Evolutionary conservation across 2,113 vertebrate genomes (phyloP).

Genomic region (Chlorodrepanis virens): DNA sequence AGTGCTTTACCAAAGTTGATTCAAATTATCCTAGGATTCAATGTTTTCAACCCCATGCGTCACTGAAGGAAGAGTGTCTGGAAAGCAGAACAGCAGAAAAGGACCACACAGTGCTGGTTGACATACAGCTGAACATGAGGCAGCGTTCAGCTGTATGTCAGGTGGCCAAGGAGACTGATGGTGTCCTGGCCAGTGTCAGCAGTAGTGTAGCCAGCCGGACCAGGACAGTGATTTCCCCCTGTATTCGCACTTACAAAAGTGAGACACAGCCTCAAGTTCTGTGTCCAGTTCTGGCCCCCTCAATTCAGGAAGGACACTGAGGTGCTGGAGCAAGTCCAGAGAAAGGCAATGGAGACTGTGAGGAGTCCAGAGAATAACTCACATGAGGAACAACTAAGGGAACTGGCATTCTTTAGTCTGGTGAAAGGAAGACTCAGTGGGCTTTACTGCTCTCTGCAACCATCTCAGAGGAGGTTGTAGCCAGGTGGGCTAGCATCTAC

Average conservation of each 20-base stretch:
- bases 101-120: neutral
- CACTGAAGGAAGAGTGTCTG: neutral
- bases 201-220: too few relatives aligned
- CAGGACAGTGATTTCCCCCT: accelerated
- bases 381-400: neutral
- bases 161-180: neutral
- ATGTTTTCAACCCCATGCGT: neutral
- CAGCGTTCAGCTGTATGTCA: neutral
- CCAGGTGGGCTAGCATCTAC: accelerated
- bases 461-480: neutral
- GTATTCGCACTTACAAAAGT: neutral
- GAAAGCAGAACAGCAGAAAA: neutral
- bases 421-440: accelerated
- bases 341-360: neutral
- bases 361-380: neutral
- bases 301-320: neutral
- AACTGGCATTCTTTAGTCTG: neutral
- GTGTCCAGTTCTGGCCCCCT: neutral
- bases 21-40: neutral
- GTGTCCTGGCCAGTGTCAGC: too few relatives aligned
- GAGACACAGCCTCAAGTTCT: neutral
- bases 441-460: neutral
- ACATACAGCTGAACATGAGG: accelerated
- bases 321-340: neutral
- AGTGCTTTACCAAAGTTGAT: neutral